Conservation (phyloP, 64 coral and sea anemone genomes). For the Montipora foliosa region DNA sequence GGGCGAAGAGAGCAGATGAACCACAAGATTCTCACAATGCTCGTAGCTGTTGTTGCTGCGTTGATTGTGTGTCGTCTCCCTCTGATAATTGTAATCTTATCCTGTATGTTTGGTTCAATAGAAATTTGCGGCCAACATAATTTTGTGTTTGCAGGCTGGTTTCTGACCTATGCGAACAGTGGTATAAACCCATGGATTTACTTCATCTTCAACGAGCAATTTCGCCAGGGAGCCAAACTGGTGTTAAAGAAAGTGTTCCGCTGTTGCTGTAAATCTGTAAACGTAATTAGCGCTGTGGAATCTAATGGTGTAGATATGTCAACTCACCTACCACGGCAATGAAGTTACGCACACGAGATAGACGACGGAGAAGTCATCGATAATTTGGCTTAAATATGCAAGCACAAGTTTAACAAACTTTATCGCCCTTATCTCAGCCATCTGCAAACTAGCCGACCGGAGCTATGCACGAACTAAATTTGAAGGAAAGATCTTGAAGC, state of each 20-base stretch:
- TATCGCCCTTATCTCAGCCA: too few species aligned
- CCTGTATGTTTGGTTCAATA: background rate
- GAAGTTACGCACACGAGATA: background rate
- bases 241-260: background rate
- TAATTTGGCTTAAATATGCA: too few species aligned
- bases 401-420: too few species aligned
- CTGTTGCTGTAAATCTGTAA: constrained; percentile 16
- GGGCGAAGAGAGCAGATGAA: too few species aligned
- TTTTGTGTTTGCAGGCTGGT: background rate
- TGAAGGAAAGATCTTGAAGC: too few species aligned
- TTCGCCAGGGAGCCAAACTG: constrained; percentile 9
- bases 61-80: too few species aligned
- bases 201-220: constrained; percentile 28
- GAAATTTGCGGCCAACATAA: background rate
- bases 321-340: background rate
- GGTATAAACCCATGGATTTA: constrained; percentile 53
- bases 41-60: too few species aligned
- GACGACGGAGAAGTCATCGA: too few species aligned
- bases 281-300: background rate
- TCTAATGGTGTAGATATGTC: background rate
- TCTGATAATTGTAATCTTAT: background rate
- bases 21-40: too few species aligned
- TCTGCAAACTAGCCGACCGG: too few species aligned
- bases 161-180: constrained; percentile 25
- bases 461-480: too few species aligned